Base-by-base conservation (phyloP, 2,797 vertebrate genomes). In the Naso thynnoides region DNA sequence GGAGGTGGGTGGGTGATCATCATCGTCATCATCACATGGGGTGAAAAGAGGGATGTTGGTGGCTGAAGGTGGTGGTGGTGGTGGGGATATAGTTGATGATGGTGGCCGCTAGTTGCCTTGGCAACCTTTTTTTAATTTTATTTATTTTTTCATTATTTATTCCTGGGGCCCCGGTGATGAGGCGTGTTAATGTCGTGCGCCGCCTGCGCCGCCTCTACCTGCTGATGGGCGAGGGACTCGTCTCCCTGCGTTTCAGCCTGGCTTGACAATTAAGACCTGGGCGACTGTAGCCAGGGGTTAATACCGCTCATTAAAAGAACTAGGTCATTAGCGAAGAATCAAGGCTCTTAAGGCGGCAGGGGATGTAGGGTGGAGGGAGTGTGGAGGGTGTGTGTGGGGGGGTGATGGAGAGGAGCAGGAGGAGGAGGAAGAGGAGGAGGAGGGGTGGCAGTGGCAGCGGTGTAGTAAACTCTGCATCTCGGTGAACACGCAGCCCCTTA, bases 301-400 rank as follows among this genome's bases (percentile, higher is more conserved):
- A 98, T 98, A 96, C 97, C 95, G 96, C 97, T 99, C 98, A 99
- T 99, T 98, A 99, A 97, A 95, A 98, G 97, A 99, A 99, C 96
- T 99, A 96, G 97, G 97, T 99, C 98, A 98, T 99, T 99, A 98
- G 96, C 93, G 94, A 94, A 95, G 97, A 98, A 98, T 98, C 97
- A 98, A 97, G 97, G 94, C 96, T 97, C 96, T 98, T 97, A 98
- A 96, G 96, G 96, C 96, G 92, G 96, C 95, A 94, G 94, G 90
- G 92, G 90, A 88, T 95, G 94, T 91, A 93, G 94, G 86, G 77
- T 73, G 38, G 76, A 88, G 93, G 95, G 68, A 3, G 49, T 23
- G 59, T 38, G 45, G 41, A 81, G 27, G 21, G 27, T 50, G 44
- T 23, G 55, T 19, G 31, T 44, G 44, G 23, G 75, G 65, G 75